Base-by-base conservation (phyloP, 2,113 vertebrate species). In the Ochotona princeps region DNA sequence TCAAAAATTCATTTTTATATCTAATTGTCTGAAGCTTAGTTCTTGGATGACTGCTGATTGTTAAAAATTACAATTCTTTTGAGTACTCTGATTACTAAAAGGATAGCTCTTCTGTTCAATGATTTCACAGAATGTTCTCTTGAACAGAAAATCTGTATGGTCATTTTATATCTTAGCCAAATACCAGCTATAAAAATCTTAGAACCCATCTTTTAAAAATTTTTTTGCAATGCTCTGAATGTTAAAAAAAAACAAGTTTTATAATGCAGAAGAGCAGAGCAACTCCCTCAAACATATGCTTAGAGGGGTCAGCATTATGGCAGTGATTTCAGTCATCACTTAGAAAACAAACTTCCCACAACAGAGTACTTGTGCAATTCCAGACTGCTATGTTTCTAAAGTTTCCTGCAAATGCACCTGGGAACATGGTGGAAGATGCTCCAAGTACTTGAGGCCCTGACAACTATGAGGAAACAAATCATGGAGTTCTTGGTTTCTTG, bases 1-100 rank as follows among this genome's bases (percentile, higher is more conserved):
- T 95, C 7, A 66, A 92, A 93, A 86, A 81, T 79, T 96, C 35
- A 74, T 89, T 92, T 97, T 79, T 72, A 82, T 69, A 72, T 54
- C 75, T 67, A 82, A 92, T 93, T 76, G 30, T 92, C 61, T 91
- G 83, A 87, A 61, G 63, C 60, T 57, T 76, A 74, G 49, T 23
- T 86, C 84, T 84, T 0, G 23, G 60, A 83, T 92, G 38, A 93
- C 73, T 81, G 73, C 87, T 92, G n/a, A 85, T 61, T 17, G 6
- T 54, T 66, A 73, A 84, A 44, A 89, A 76, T 63, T 70, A 4
- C 89, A 86, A 86, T 92, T 76, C 30, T 93, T 73, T 80, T 85
- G 67, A 81, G 67, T 30, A 70, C 7, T 81, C 76, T 81, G 11
- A 69, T 79, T 72, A 88, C 54, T 26, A 75, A 88, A 90, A 75